phyloP scores from a whole-genome alignment of 1,140 invertebrate genomes.

The Nylanderia fulva region DNA sequence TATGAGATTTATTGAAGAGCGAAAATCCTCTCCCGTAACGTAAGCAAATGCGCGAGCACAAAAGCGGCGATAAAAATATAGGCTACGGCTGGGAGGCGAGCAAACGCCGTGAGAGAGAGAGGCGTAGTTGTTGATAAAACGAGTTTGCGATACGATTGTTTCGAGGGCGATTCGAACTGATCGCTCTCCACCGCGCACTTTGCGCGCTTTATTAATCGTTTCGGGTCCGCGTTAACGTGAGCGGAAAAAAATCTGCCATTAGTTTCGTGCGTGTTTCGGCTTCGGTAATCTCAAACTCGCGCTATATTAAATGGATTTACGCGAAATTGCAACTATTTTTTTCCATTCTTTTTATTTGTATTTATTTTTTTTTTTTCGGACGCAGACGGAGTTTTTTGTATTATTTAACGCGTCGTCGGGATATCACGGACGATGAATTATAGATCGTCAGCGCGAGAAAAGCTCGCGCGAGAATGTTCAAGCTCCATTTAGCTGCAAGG shows the following conservation, averaged over 20 bases:
- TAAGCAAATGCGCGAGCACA: constrained; percentile 26
- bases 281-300: constrained; percentile 30
- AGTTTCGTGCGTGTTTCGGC: not conserved
- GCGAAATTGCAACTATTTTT: not conserved
- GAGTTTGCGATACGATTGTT: constrained; percentile 59
- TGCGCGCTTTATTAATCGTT: constrained; percentile 48
- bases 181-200: constrained; percentile 38
- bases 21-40: constrained; percentile 29
- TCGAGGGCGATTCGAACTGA: constrained; percentile 35
- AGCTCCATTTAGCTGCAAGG: constrained; percentile 33
- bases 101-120: constrained; percentile 1
- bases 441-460: constrained; percentile 5
- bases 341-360: not conserved
- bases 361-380: too few species aligned
- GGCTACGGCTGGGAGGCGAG: constrained; percentile 7
- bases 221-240: constrained; percentile 6
- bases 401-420: constrained; percentile 44
- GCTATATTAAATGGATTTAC: constrained; percentile 52
- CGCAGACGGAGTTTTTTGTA: not conserved
- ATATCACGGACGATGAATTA: constrained; percentile 22
- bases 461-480: constrained; percentile 29
- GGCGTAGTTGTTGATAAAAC: constrained; percentile 49
- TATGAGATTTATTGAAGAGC: constrained; percentile 39
- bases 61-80: constrained; percentile 49
- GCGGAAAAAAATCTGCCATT: constrained; percentile 48